Evolutionary conservation across 2,888 invertebrate genomes (phyloP).

Genomic region (Oligia strigilis): DNA sequence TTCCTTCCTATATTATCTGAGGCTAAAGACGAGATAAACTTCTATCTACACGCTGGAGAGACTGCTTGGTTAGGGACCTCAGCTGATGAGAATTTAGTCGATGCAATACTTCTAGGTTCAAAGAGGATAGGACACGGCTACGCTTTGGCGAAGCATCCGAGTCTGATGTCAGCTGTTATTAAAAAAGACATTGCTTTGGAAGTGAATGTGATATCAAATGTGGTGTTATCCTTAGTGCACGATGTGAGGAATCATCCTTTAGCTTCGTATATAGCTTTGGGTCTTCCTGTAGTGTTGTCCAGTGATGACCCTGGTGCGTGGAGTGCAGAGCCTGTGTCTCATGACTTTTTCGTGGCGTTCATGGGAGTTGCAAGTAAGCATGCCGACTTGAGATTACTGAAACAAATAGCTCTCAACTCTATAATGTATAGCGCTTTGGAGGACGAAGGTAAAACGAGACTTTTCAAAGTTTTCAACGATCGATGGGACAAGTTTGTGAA

Average conservation of each 20-base stretch:
- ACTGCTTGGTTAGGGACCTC: slow-evolving; percentile 93
- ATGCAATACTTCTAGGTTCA: slow-evolving; percentile 93
- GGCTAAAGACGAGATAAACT: slow-evolving; percentile 90
- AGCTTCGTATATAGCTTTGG: slow-evolving; percentile 91
- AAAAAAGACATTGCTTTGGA: slow-evolving; percentile 93
- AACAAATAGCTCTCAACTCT: slow-evolving; percentile 94
- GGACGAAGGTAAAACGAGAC: slow-evolving; percentile 69
- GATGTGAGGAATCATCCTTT: slow-evolving; percentile 95
- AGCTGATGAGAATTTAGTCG: slow-evolving; percentile 94
- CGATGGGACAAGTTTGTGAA: slow-evolving; percentile 80
- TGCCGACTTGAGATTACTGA: slow-evolving; percentile 93
- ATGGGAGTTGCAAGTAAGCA: slow-evolving; percentile 93
- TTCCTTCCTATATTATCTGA: slow-evolving; percentile 90
- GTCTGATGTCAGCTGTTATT: slow-evolving; percentile 90
- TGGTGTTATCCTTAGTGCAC: slow-evolving; percentile 92
- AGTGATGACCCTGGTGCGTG: slow-evolving; percentile 95
- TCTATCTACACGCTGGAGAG: slow-evolving; percentile 95
- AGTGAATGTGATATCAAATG: slow-evolving; percentile 95
- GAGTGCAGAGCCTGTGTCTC: slow-evolving; percentile 93
- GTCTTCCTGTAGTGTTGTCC: slow-evolving; percentile 93
- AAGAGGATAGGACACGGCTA: slow-evolving; percentile 95
- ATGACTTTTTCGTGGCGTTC: slow-evolving; percentile 95
- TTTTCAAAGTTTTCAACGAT: slow-evolving; percentile 74
- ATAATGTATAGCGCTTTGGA: slow-evolving; percentile 92
- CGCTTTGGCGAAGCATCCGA: slow-evolving; percentile 94